Base-by-base conservation (phyloP, 1,140 invertebrate genomes). In the Papilio glaucus region DNA sequence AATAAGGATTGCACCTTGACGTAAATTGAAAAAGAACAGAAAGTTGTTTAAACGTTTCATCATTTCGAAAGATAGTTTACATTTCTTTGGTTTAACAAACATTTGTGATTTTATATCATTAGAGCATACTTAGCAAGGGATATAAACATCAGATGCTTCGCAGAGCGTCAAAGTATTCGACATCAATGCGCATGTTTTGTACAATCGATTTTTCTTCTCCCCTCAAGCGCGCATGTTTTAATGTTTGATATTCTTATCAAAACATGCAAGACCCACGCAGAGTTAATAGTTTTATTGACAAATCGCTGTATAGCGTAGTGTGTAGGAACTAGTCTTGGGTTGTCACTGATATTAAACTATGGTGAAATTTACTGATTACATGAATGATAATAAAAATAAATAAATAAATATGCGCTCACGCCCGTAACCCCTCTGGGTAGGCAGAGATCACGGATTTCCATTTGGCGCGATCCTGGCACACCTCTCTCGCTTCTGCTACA, bases 11-110 rank as follows among this genome's bases (percentile, higher is more conserved):
- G 89, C 89, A 77, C 90, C 90, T 84, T 92, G 89, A 21, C 90
- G 85, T 83, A 92, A 90, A 89, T 88, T 90, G 77, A 91, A 91
- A 82, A 91, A 81, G 69, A 86, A 92, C 75, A 92, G 85, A 85
- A 91, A 91, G 82, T 91, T 89, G 72, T 91, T 90, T 76, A 90
- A 81, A 72, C 90, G 88, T 81, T 90, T 87, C 84, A 90, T 89
- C 82, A 90, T 91, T 84, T 90, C 86, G 77, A 86, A 81, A 62
- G 84, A 87, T 13, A 88, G 75, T 74, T 87, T 89, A 87, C 89
- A 91, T 90, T 86, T 80, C 85, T 89, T 89, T 57, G 79, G 85
- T 77, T 82, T 90, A 73, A 82, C 81, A 84, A 89, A 90, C 90
- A 92, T 91, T 89, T 91, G 87, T 79, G 74, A 79, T 81, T 82